A percentile compares a stretch with the other conserved stretches of the same genome.
phyloP scores from a whole-genome alignment of 1,140 invertebrate species.

The Eumaeus atala region DNA sequence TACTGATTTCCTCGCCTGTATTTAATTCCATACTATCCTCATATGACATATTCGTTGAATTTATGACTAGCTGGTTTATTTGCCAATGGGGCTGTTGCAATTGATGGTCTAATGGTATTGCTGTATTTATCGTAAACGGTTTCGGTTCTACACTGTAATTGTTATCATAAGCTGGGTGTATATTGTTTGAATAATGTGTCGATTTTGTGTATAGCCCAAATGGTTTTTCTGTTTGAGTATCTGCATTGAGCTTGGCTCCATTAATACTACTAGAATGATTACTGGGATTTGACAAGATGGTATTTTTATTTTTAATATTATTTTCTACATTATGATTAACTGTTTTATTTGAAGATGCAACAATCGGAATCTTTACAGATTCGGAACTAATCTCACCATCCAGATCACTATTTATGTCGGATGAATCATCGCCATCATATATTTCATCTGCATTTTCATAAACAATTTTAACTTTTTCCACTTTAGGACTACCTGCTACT shows the following conservation, averaged over 20 bases:
- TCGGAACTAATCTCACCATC: constrained; percentile 65
- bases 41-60: constrained; percentile 54
- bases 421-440: constrained; percentile 56
- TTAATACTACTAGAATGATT: background rate
- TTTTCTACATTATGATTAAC: background rate
- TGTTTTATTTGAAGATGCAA: constrained; percentile 41
- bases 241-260: constrained; percentile 40
- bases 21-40: constrained; percentile 62
- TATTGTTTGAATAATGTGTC: constrained; percentile 46
- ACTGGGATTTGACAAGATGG: background rate
- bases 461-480: constrained; percentile 42
- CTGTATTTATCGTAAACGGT: constrained; percentile 59
- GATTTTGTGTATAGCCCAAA: constrained; percentile 52
- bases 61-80: constrained; percentile 64
- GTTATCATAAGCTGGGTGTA: constrained; percentile 44
- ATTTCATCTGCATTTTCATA: constrained; percentile 66
- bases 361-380: constrained; percentile 64
- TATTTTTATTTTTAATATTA: background rate
- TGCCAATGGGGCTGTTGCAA: constrained; percentile 68
- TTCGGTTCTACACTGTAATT: constrained; percentile 52
- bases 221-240: constrained; percentile 71
- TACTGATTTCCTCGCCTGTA: constrained; percentile 58
- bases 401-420: constrained; percentile 37
- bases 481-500: constrained; percentile 28
- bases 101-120: constrained; percentile 55